Evolutionary conservation across 2,113 vertebrate species (phyloP).

Genomic region (Nerophis lumbriciformis): DNA sequence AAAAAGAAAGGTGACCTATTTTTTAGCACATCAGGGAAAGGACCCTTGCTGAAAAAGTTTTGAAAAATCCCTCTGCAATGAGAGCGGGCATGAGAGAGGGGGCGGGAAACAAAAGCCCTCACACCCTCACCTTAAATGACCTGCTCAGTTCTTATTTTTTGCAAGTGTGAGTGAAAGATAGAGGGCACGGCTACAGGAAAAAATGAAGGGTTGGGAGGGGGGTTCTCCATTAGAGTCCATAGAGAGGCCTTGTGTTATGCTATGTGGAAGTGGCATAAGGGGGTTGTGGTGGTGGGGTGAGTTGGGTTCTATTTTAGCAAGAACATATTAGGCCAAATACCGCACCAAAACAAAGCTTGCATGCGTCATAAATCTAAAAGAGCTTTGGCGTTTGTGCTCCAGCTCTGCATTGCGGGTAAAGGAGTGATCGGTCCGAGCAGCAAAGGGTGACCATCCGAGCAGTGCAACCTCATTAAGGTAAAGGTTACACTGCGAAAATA

Average conservation of each 20-base stretch:
- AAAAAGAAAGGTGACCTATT: conserved; percentile 68
- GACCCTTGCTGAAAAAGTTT: conserved; percentile 23
- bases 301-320: not conserved
- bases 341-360: no score
- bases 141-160: conserved; percentile 29
- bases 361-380: not conserved
- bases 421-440: not conserved
- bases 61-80: conserved; percentile 58
- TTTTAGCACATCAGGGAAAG: conserved; percentile 40
- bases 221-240: conserved; percentile 11
- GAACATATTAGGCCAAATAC: not conserved
- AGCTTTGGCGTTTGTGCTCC: not conserved
- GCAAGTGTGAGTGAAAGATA: conserved; percentile 9
- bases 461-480: not conserved
- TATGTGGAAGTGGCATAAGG: not conserved
- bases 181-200: conserved; percentile 1
- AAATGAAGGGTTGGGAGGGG: conserved; percentile 15
- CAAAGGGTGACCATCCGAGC: not conserved
- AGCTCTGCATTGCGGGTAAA: conserved; percentile 3
- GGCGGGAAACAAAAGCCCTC: not conserved
- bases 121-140: conserved; percentile 15
- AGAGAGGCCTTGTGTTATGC: not conserved
- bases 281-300: not conserved
- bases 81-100: conserved; percentile 19
- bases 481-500: conserved; percentile 4